Base-by-base conservation (phyloP, 92 coral and sea anemone genomes). In the Actinostola sp. region DNA sequence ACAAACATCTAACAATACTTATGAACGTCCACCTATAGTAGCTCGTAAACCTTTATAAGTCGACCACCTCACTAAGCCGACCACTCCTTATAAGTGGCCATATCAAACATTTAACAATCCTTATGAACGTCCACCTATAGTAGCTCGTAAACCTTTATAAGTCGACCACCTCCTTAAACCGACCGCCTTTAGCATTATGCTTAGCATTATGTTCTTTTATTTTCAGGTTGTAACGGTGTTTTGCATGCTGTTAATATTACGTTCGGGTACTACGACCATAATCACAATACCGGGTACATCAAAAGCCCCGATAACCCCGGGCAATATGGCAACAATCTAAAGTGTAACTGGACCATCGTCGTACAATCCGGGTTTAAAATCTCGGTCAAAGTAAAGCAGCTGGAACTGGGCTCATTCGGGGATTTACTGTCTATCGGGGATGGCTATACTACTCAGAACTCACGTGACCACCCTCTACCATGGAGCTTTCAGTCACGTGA, bases 301-400 rank as follows among this genome's bases (percentile, higher is more conserved):
- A 60, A 49, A 16, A 87, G 92, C 28, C 92, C 96, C 11, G 50
- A 55, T 24, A 72, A 82, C 45, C 96, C 96, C 2, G 20, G 7
- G 12, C 23, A 28, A n/a, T 90, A 83, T 48, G 78, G 48, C 35
- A 50, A 62, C 61, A 63, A 83, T 52, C 70, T 44, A 1, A 28
- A 77, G 12, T 90, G 96, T 69, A 72, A 89, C 21, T 90, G 96
- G 96, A 48, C 72, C 12, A 72, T 90, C 44, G 36, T 28, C 13
- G 96, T 90, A 17, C 70, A 66, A 12, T 26, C 74, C 0, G 90
- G 89, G 27, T 83, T 28, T 73, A 59, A 24, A 17, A 79, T 90
- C 46, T 29, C 3, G 8, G 67, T 83, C 30, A 42, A 55, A 34
- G 69, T 87, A 15, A 10, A 0, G 2, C 16, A 11, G 0, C 42